Evolutionary conservation across 2,797 vertebrate species (phyloP).

Genomic region (Eulemur coronatus): DNA sequence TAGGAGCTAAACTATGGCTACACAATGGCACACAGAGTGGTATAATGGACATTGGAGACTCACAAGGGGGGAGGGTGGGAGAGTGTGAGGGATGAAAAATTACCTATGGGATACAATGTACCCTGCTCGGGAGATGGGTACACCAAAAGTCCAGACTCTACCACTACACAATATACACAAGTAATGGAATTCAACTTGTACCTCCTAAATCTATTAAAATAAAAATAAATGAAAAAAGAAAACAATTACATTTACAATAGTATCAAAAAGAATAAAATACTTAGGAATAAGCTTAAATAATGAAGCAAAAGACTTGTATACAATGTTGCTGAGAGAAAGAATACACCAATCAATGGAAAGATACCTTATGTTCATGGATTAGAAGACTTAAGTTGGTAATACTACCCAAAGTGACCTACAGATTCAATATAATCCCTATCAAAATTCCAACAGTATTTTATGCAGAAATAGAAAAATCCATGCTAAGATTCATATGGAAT

Average conservation of each 20-base stretch:
- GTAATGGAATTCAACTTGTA: too few relatives aligned
- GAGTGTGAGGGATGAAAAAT: too few relatives aligned
- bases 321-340: background rate
- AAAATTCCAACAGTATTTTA: background rate
- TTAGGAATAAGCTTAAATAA: background rate
- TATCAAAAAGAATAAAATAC: background rate
- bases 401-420: background rate
- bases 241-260: background rate
- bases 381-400: background rate
- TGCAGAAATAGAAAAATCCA: background rate
- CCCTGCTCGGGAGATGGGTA: too few relatives aligned
- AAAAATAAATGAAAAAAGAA: background rate
- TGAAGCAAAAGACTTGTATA: background rate
- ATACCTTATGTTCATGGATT: background rate
- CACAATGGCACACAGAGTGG: too few relatives aligned
- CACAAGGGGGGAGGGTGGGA: too few relatives aligned
- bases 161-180: too few relatives aligned
- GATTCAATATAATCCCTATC: background rate
- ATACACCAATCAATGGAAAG: background rate
- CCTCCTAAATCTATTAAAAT: too few relatives aligned
- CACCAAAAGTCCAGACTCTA: too few relatives aligned
- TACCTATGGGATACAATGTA: too few relatives aligned
- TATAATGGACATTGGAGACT: too few relatives aligned
- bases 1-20: too few relatives aligned
- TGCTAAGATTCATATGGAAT: background rate